Evolutionary conservation across 2,797 vertebrate genomes (phyloP), one percentile per base, ranked within the genome.

Genomic region (Poeciliopsis paucimaculata): DNA sequence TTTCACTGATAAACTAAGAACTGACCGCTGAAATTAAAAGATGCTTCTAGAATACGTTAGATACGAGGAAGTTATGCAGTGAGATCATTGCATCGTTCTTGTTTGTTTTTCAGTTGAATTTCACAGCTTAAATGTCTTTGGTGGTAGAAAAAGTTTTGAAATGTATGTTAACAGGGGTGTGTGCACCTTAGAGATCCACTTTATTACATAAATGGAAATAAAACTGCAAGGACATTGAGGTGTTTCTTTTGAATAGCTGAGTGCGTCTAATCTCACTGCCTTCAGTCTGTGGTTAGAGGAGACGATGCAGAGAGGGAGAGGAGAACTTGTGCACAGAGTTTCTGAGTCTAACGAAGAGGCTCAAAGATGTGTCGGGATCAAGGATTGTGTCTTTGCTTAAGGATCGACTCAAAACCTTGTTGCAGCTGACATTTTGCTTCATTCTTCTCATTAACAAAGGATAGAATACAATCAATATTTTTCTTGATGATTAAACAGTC

Each of bases 241-340:
- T 64, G 46, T 20, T 64, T 83, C 81, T 81, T 68, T n/a, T 79
- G 28, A 77, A 46, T 77, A 71, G 31, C 4, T 70, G n/a, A 49
- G 73, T 86, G 89, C 72, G 79, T 81, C 82, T 82, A 89, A 92
- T 80, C 81, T 83, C 83, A 83, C 75, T 88, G 86, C 77, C 82
- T 82, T 87, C 84, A 82, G 83, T 86, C 83, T 79, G 82, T 31
- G 55, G 85, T 90, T 82, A 91, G 60, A 66, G 89, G 88, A 86
- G 80, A 82, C 71, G 78, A 82, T 75, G 75, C 80, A 62, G 82
- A 82, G 80, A 81, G 77, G 77, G 81, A 83, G 78, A 78, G 86
- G 84, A 84, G 81, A 93, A 91, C 90, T 94, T 94, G 95, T 95
- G 93, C 93, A 86, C 91, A 92, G 87, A 94, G 88, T 87, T 89